Evolutionary conservation across 2,888 invertebrate genomes (phyloP), one percentile per base, ranked within the genome.

Genomic region (Mythimna vitellina): DNA sequence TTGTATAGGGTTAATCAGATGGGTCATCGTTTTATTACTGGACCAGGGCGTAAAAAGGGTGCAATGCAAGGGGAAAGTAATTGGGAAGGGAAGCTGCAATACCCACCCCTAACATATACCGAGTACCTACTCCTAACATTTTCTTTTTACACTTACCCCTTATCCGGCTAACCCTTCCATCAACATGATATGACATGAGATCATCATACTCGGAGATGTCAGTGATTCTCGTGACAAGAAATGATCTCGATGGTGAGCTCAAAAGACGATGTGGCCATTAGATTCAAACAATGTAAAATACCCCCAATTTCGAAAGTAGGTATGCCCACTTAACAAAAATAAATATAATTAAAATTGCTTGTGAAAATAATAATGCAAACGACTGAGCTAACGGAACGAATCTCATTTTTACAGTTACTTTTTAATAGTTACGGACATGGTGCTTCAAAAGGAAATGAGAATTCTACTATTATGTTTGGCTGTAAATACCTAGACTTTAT

Each of bases 321-420:
- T 25, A 25, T 25, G 9, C 9, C 14, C 20, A 22, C 8, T 10
- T 10, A 5, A 7, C 54, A 22, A 22, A 73, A 51, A 64, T 38
- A 9, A 29, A 22, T 22, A 73, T 29, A 63, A 25, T 58, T 25
- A n/a, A n/a, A 62, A 72, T 51, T 20, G 2, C 7, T 42, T 61
- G 32, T 53, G 46, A 63, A 35, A 46, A 73, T 29, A 58, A 65
- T 46, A 29, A 60, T 22, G 32, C 14, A n/a, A 35, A 65, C 20
- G 20, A n/a, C 20, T 32, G 29, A 5, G 10, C 46, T 53, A 58
- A 58, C 20, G 14, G 22, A 64, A 78, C 20, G 10, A 63, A 38
- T 60, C n/a, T 29, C n/a, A 22, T 53, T 68, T 76, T 53, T 69
- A 69, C 42, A 42, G 56, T 53, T 54, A 38, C 46, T 46, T 20